Evolutionary conservation across 2,888 invertebrate species (phyloP).

Genomic region (Drosophila demipolita): DNA sequence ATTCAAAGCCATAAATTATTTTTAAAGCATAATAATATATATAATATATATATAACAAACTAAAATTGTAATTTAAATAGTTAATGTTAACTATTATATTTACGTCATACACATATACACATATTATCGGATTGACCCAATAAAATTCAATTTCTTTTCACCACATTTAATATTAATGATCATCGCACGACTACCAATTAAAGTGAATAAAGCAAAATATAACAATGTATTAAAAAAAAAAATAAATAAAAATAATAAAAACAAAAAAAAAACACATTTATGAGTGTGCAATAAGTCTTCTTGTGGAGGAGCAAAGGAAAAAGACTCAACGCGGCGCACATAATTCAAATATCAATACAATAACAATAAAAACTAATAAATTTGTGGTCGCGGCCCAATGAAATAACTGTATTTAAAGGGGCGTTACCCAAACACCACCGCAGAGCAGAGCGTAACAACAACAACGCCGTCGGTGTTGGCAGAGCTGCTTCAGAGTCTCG

Average conservation of each 20-base stretch:
- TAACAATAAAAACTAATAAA: slow-evolving; percentile 78
- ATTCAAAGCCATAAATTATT: neutral
- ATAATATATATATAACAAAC: too few relatives aligned
- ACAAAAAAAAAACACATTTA: slow-evolving; percentile 1
- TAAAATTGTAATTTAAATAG: neutral
- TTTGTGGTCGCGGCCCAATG: slow-evolving; percentile 84
- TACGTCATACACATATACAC: neutral
- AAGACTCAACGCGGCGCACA: slow-evolving; percentile 33
- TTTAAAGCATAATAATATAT: neutral
- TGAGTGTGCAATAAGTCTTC: slow-evolving; percentile 1
- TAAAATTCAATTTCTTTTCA: slow-evolving; percentile 28
- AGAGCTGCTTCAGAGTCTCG: slow-evolving; percentile 23
- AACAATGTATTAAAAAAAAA: slow-evolving; percentile 11
- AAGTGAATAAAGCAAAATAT: neutral
- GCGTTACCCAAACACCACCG: slow-evolving; percentile 85
- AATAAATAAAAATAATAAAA: neutral
- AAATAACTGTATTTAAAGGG: slow-evolving; percentile 86
- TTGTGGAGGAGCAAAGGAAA: slow-evolving; percentile 3
- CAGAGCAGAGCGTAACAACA: slow-evolving; percentile 25
- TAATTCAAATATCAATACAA: slow-evolving; percentile 76
- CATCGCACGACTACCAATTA: slow-evolving; percentile 3
- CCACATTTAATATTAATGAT: slow-evolving; percentile 8
- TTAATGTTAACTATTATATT: neutral
- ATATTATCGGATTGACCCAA: slow-evolving; percentile 8
- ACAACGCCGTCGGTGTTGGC: slow-evolving; percentile 22